phyloP scores from a whole-genome alignment of 92 coral and sea anemone species.

The Isaurus tuberculatus region DNA sequence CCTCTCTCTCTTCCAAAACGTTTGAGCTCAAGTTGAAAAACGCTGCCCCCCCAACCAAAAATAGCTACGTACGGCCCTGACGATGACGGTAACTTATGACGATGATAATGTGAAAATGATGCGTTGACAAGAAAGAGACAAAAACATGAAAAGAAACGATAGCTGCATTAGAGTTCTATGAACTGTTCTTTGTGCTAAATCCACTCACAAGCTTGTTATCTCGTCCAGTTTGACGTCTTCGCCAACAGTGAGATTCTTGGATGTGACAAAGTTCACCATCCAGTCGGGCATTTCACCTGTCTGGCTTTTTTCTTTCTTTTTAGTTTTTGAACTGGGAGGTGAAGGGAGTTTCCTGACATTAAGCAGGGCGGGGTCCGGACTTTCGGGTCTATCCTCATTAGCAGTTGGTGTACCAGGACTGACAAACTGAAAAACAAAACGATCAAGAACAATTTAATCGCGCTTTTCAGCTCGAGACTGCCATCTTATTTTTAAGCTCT shows the following conservation, averaged over 20 bases:
- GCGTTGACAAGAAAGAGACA: no score
- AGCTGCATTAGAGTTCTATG: not conserved
- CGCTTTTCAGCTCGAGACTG: no score
- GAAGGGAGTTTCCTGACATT: conserved; percentile 19
- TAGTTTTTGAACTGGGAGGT: conserved; percentile 11
- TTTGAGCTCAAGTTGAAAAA: no score
- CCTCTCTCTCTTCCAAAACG: no score
- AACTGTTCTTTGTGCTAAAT: not conserved
- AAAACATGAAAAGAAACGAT: no score
- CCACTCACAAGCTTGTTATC: conserved; percentile 19
- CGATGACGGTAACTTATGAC: no score
- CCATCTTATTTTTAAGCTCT: no score
- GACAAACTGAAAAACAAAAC: conserved; percentile 58
- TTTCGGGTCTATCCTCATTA: conserved; percentile 54
- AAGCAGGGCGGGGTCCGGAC: conserved; percentile 39
- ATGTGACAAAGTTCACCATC: conserved; percentile 84
- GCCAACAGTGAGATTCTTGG: conserved; percentile 80
- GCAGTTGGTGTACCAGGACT: conserved; percentile 73
- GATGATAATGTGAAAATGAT: no score
- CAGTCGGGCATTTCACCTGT: conserved; percentile 90
- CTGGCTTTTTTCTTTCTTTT: conserved; percentile 49
- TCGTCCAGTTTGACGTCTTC: conserved; percentile 85
- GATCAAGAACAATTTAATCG: no score
- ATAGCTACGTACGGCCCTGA: no score
- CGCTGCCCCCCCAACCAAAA: no score